Conservation (phyloP, 2,888 invertebrate species). For the Biston betularia region DNA sequence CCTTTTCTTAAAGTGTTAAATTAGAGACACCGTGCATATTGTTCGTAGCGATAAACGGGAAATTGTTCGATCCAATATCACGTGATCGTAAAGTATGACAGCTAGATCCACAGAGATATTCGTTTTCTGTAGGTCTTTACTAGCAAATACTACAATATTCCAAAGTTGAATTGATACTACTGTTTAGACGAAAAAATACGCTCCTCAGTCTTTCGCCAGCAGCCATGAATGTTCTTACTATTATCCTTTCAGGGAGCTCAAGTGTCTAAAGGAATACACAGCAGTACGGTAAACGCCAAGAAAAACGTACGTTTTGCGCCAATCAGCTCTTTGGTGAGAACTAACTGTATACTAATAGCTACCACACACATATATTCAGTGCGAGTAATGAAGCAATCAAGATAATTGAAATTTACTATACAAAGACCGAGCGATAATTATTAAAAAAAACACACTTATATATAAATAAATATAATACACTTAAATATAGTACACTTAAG, state of each 20-base stretch:
- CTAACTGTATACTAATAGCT: conserved; percentile 78
- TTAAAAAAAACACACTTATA: too few species aligned
- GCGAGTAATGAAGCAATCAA: conserved; percentile 52
- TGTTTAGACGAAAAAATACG: too few species aligned
- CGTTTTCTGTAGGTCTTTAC: too few species aligned
- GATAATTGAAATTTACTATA: background rate
- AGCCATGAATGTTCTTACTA: too few species aligned
- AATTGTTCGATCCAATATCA: conserved; percentile 23
- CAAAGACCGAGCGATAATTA: too few species aligned
- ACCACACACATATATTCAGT: conserved; percentile 21
- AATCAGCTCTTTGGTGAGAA: conserved; percentile 81
- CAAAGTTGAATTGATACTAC: too few species aligned
- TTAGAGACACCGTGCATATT: conserved; percentile 3
- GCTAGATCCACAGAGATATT: background rate
- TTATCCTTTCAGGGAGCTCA: conserved; percentile 72
- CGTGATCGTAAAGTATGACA: conserved; percentile 28
- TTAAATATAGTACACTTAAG: too few species aligned
- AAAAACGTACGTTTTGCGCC: conserved; percentile 79
- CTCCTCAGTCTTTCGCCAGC: background rate
- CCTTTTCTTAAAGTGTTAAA: conserved; percentile 21
- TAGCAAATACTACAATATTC: background rate
- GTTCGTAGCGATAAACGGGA: conserved; percentile 7
- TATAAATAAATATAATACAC: too few species aligned
- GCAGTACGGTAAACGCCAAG: conserved; percentile 73
- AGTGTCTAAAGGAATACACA: conserved; percentile 75